Percentiles rank a stretch among this genome's conserved stretches.
These are phyloP conservation scores for Promerops cafer DNA, from an alignment of 2,113 vertebrate species.

Conservation along the genomic window DNA sequence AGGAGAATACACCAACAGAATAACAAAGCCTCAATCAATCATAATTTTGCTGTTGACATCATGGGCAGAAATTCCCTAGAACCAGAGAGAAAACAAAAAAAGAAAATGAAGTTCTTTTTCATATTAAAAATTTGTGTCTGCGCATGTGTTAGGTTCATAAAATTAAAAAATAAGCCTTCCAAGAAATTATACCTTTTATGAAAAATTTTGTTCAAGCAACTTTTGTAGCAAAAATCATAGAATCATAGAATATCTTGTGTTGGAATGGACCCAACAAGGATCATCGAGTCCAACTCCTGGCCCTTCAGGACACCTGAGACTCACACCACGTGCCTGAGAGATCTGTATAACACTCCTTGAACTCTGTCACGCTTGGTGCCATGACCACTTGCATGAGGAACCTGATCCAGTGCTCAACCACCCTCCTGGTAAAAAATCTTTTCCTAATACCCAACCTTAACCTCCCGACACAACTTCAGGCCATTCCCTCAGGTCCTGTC, in stretches of 20 bases:
- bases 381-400: not conserved
- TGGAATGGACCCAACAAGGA: not conserved
- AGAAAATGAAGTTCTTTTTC: accelerated
- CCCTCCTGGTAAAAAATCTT: not conserved
- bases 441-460: not conserved
- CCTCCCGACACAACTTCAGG: not conserved
- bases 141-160: not conserved
- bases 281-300: not conserved
- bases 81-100: not conserved
- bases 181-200: not conserved
- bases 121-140: not conserved
- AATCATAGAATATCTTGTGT: not conserved
- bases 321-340: not conserved
- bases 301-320: not conserved
- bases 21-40: not conserved
- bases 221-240: not conserved
- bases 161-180: not conserved
- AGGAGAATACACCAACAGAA: not conserved
- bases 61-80: not conserved
- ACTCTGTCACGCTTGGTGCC: not conserved
- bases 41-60: not conserved
- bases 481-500: not conserved
- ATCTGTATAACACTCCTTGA: not conserved
- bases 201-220: not conserved
- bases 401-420: not conserved